phyloP scores from a whole-genome alignment of 2,113 vertebrate species.

The Spea multiplicata region DNA sequence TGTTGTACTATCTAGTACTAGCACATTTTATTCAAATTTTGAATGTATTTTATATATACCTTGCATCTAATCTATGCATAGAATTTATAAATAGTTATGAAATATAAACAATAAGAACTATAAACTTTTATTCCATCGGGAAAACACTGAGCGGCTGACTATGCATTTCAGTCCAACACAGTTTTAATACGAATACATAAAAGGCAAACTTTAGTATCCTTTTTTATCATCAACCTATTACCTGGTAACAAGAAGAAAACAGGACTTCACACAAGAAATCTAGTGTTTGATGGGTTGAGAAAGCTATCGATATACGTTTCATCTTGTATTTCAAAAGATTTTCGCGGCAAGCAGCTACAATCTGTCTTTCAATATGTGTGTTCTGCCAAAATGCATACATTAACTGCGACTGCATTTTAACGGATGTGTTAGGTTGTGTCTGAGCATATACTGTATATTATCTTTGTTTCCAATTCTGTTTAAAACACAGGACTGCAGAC shows the following conservation, averaged over 20 bases:
- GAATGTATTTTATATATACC: too few species aligned
- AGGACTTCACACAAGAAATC: neutral
- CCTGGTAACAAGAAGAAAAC: constrained; percentile 13
- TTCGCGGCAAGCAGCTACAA: neutral
- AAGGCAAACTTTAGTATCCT: neutral
- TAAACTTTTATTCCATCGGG: neutral
- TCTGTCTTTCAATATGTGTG: neutral
- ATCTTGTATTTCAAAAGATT: constrained; percentile 3
- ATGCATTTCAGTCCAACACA: neutral
- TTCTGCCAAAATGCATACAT: neutral
- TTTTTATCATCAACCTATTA: constrained; percentile 14
- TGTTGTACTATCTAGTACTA: too few species aligned
- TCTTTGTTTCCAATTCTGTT: too few species aligned
- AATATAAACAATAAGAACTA: too few species aligned
- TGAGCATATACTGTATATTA: too few species aligned
- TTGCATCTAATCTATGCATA: too few species aligned
- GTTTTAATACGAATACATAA: neutral
- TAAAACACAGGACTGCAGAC: too few species aligned
- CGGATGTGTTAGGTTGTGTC: too few species aligned
- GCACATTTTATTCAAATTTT: too few species aligned
- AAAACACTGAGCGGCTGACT: neutral
- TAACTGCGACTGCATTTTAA: neutral
- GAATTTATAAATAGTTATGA: too few species aligned
- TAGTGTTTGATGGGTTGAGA: neutral
- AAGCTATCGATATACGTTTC: neutral